Percentiles rank a stretch among this genome's conserved stretches.
phyloP scores from a whole-genome alignment of 2,888 invertebrate genomes.

The Hydriomena furcata region DNA sequence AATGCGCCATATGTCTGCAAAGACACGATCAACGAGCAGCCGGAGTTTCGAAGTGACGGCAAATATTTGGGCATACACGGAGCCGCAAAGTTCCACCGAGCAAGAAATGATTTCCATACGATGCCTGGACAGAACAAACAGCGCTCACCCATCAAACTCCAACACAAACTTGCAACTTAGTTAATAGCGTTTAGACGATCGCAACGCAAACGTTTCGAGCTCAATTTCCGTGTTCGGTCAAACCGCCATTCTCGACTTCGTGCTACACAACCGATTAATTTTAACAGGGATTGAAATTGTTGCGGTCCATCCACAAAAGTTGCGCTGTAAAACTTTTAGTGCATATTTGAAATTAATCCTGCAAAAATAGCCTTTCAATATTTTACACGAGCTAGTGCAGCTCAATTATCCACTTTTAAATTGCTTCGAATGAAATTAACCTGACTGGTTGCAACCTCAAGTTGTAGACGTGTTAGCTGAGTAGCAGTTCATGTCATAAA shows the following conservation, averaged over 20 bases:
- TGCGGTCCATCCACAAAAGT: constrained; percentile 30
- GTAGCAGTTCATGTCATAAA: too few relatives aligned
- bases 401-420: constrained; percentile 12
- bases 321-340: constrained; percentile 19
- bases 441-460: neutral
- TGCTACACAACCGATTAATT: constrained; percentile 35
- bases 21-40: constrained; percentile 64
- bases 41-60: constrained; percentile 62
- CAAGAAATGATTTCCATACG: constrained; percentile 79
- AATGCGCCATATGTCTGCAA: constrained; percentile 60
- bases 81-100: constrained; percentile 68
- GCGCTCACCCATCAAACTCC: constrained; percentile 73
- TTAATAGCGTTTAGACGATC: constrained; percentile 75
- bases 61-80: constrained; percentile 74
- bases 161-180: constrained; percentile 75
- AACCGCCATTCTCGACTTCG: constrained; percentile 34
- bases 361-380: constrained; percentile 12
- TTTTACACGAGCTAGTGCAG: constrained; percentile 5
- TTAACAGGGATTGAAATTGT: constrained; percentile 32
- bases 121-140: constrained; percentile 69
- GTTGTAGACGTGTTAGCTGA: neutral
- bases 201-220: constrained; percentile 55
- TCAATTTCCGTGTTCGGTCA: constrained; percentile 50
- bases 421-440: constrained; percentile 2
- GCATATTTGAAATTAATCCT: constrained; percentile 21